These are phyloP conservation scores for Aythya fuligula DNA, from an alignment of 2,797 vertebrate genomes.

Conservation along the genomic window DNA sequence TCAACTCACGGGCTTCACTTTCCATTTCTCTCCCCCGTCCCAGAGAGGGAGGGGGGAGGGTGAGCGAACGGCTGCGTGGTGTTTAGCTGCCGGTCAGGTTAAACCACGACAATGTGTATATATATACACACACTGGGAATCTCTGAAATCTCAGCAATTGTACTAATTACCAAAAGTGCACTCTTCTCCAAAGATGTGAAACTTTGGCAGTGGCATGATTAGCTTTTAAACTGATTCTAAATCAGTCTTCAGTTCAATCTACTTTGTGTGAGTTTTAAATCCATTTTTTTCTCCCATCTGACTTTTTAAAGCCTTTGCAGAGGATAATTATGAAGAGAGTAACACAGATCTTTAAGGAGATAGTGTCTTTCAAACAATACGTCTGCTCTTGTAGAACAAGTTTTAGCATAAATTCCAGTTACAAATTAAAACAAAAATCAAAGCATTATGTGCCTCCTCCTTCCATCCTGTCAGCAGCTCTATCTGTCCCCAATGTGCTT, in stretches of 20 bases:
- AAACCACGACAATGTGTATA: too few species aligned
- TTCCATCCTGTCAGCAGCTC: background rate
- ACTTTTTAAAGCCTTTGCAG: background rate
- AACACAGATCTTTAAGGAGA: background rate
- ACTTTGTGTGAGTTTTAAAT: background rate
- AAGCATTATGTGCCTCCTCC: background rate
- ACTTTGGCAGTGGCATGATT: background rate
- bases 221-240: background rate
- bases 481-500: background rate
- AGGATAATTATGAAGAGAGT: background rate
- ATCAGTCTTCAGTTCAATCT: background rate
- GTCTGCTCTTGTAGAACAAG: background rate
- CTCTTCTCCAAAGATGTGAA: background rate
- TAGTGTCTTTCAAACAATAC: background rate
- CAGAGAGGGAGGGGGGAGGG: too few species aligned
- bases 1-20: too few species aligned
- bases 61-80: too few species aligned
- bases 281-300: background rate
- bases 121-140: background rate
- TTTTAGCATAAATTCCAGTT: background rate
- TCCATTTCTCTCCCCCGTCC: too few species aligned
- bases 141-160: background rate
- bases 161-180: background rate
- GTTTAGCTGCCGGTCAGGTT: too few species aligned
- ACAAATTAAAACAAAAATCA: background rate